Conservation (phyloP, 2,113 vertebrate species). For the Gallinago paraguaiae region DNA sequence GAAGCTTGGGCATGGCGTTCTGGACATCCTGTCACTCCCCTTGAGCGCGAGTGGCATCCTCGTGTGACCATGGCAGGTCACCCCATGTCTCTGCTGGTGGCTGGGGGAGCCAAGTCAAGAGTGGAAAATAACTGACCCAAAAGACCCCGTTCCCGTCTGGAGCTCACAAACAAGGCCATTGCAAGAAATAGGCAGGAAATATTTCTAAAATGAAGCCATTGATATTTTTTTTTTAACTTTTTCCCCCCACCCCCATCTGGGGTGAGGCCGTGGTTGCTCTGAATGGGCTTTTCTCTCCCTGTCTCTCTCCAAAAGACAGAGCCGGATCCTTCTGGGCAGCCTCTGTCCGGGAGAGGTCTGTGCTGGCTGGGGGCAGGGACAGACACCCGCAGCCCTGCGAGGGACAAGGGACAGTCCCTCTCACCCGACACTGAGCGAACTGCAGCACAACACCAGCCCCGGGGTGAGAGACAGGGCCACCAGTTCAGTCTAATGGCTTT, state of each 20-base stretch:
- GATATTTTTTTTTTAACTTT: background rate
- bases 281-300: constrained; percentile 46
- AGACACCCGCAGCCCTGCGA: fast-evolving
- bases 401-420: background rate
- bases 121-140: background rate
- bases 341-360: background rate
- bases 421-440: fast-evolving
- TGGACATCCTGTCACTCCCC: background rate
- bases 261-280: background rate
- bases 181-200: background rate
- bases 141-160: background rate
- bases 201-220: constrained; percentile 32
- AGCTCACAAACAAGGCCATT: background rate
- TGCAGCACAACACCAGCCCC: background rate
- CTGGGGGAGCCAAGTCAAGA: background rate
- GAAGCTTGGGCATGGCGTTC: fast-evolving
- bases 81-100: background rate
- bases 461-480: fast-evolving
- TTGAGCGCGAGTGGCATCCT: background rate
- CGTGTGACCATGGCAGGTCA: background rate
- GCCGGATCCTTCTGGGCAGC: constrained; percentile 13
- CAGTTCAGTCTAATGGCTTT: background rate
- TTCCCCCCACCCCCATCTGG: background rate
- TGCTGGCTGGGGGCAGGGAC: background rate
- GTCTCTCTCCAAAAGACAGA: background rate